A percentile compares a stretch with the other conserved stretches of the same genome.
phyloP scores from a whole-genome alignment of 2,113 vertebrate species.

The Solea senegalensis region DNA sequence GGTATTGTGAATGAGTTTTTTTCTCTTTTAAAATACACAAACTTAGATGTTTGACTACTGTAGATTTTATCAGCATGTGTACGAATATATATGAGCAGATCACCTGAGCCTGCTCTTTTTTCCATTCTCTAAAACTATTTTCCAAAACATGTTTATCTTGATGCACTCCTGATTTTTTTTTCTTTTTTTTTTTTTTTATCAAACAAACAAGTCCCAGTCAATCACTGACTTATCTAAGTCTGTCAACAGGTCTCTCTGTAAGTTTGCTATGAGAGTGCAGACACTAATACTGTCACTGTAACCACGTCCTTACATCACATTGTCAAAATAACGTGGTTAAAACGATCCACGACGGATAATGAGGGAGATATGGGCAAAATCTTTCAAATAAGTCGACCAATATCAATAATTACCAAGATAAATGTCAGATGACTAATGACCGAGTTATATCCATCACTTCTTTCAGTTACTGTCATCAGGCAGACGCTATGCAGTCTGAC shows the following conservation, averaged over 20 bases:
- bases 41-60: too few species aligned
- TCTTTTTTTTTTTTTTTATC: background rate
- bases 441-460: too few species aligned
- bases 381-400: too few species aligned
- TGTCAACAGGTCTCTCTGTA: background rate
- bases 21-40: too few species aligned
- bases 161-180: background rate
- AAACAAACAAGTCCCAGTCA: background rate
- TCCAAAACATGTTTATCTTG: background rate
- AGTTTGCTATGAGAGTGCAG: background rate
- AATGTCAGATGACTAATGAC: too few species aligned
- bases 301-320: background rate
- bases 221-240: background rate
- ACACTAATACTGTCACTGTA: background rate
- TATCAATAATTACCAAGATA: too few species aligned
- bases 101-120: background rate
- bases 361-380: too few species aligned
- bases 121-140: background rate
- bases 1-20: too few species aligned
- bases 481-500: too few species aligned
- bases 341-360: too few species aligned
- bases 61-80: too few species aligned
- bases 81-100: background rate
- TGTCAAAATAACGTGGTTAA: background rate
- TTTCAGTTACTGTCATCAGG: too few species aligned